Base-by-base conservation (phyloP, 2,797 vertebrate genomes). In the Megaceryle alcyon region DNA sequence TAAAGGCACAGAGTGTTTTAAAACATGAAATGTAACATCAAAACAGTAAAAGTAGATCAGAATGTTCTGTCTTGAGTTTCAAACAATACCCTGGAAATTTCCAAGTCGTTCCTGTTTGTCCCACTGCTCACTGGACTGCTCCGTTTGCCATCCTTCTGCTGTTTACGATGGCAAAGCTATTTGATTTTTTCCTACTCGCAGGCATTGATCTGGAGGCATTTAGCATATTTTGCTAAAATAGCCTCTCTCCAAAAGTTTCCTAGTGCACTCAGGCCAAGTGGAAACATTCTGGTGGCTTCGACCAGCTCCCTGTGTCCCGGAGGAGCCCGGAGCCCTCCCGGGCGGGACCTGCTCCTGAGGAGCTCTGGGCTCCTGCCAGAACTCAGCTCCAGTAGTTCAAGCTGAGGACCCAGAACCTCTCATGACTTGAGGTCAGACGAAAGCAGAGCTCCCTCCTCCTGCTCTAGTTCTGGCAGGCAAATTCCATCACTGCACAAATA, bases 401-500 rank as follows among this genome's bases (percentile, higher is more conserved):
- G 77, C 76, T 2, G 64, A 43, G 84, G 86, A 91, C 86, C 94
- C 90, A 87, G 87, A 85, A 59, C 83, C 88, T 80, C 81, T 91
- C 91, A 35, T 66, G 93, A 66, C 90, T 90, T 2, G 49, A 64
- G 95, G 96, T 96, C 95, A 94, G 96, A 78, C 15, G 1, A 76
- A 88, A 96, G 90, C 89, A 73, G 53, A 90, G 91, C 93, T 97
- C 94, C 89, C 85, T 94, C 96, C 94, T 95, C 87, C 92, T 60
- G 96, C 96, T 96, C 89, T 56, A 61, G 81, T 92, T 94, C 95
- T 94, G 92, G 94, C 97, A 96, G 95, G 97, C 95, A 66, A 35
- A 96, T 96, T 96, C 96, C 93, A 91, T 97, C 93, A 93, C 94
- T 51, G 91, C 82, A 10, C 92, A 97, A 96, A 95, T 96, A 97